Conservation (phyloP, 30 jellyfish, hydroid and myxozoan genomes). For the Morbakka virulenta region DNA sequence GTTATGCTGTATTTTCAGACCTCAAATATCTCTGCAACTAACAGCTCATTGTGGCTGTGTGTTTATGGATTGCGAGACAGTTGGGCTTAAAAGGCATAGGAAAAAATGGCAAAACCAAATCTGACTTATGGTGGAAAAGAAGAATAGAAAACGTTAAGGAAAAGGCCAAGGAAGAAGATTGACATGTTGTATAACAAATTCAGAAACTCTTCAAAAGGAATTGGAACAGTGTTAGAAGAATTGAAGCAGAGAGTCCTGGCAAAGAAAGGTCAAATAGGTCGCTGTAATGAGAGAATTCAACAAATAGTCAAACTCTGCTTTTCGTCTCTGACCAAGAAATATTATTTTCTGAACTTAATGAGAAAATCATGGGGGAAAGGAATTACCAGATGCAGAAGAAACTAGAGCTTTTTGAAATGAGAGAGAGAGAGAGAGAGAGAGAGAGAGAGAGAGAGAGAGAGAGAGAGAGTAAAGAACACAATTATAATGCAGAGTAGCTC, state of each 20-base stretch:
- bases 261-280: not conserved
- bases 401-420: no score
- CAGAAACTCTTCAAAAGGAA: slow-evolving; percentile 21
- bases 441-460: not conserved
- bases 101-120: not conserved
- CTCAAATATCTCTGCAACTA: slow-evolving; percentile 31
- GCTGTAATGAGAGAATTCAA: no score
- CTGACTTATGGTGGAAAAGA: slow-evolving; percentile 3
- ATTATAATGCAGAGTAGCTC: no score
- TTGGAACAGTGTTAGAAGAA: slow-evolving; percentile 28
- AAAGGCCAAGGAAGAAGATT: slow-evolving; percentile 15
- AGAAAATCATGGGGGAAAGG: no score
- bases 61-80: slow-evolving; percentile 22
- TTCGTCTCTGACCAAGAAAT: no score
- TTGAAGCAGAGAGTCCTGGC: no score
- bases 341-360: no score
- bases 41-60: slow-evolving; percentile 4
- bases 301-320: no score
- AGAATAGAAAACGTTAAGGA: no score
- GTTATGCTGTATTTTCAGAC: slow-evolving; percentile 29
- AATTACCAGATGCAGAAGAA: no score
- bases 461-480: no score
- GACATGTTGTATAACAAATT: slow-evolving; percentile 8
- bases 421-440: no score
- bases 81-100: slow-evolving; percentile 1